phyloP scores from a whole-genome alignment of 2,888 invertebrate species.

The Cheilosia pagana region DNA sequence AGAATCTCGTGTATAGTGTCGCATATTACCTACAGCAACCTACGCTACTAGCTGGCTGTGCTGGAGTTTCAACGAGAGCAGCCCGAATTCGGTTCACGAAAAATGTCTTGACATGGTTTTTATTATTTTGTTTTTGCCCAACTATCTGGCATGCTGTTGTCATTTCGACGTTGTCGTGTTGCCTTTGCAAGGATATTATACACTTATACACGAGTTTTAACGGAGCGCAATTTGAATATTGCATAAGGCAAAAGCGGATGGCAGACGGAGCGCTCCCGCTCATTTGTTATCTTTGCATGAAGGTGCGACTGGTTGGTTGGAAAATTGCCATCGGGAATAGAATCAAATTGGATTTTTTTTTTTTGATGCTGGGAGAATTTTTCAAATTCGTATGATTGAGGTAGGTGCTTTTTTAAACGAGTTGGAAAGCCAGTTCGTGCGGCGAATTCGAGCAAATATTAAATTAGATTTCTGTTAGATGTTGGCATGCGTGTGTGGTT shows the following conservation, averaged over 20 bases:
- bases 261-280: slow-evolving; percentile 6
- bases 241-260: slow-evolving; percentile 20
- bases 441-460: no score
- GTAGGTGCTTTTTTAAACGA: no score
- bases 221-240: slow-evolving; percentile 65
- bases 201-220: slow-evolving; percentile 41
- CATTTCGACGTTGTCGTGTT: background rate
- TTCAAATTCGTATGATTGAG: background rate
- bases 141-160: background rate
- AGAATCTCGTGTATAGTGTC: slow-evolving; percentile 20
- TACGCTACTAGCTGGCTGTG: background rate
- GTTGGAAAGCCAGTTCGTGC: no score
- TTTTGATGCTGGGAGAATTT: background rate
- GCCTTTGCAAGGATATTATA: slow-evolving; percentile 37
- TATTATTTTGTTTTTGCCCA: slow-evolving; percentile 34
- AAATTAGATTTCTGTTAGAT: no score
- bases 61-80: slow-evolving; percentile 1
- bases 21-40: background rate
- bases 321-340: slow-evolving; percentile 56
- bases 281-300: slow-evolving; percentile 39
- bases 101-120: slow-evolving; percentile 59
- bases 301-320: slow-evolving; percentile 45
- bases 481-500: no score
- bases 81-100: slow-evolving; percentile 29
- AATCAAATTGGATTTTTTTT: slow-evolving; percentile 55